phyloP scores from a whole-genome alignment of 2,888 invertebrate species.

The Myathropa florea region DNA sequence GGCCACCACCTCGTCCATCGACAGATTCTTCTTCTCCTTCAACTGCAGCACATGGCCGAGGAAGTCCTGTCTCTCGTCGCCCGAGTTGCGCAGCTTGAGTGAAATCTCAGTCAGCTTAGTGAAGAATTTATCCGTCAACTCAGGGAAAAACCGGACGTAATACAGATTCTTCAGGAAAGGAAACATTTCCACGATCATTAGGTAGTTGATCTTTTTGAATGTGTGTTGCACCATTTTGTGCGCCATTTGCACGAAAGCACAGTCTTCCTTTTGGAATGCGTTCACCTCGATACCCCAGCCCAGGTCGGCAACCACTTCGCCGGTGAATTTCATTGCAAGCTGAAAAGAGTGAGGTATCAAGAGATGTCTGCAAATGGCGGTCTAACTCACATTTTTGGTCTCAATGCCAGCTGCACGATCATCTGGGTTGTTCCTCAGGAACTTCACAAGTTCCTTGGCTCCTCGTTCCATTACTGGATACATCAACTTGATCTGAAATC shows the following conservation, averaged over 20 bases:
- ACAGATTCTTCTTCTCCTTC: slow-evolving; percentile 72
- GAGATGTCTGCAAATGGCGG: not conserved
- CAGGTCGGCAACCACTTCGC: slow-evolving; percentile 75
- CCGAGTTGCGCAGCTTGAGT: slow-evolving; percentile 38
- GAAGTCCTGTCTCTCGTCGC: slow-evolving; percentile 70
- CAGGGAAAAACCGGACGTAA: slow-evolving; percentile 47
- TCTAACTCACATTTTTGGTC: slow-evolving; percentile 74
- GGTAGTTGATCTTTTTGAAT: slow-evolving; percentile 56
- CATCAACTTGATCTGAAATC: slow-evolving; percentile 64
- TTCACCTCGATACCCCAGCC: slow-evolving; percentile 77
- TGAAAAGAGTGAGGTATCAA: slow-evolving; percentile 29
- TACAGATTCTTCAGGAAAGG: slow-evolving; percentile 67
- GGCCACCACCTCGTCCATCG: slow-evolving; percentile 73
- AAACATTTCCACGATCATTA: slow-evolving; percentile 63
- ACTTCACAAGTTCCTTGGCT: slow-evolving; percentile 30
- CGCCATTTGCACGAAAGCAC: slow-evolving; percentile 62
- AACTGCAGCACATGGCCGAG: slow-evolving; percentile 71
- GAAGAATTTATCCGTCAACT: slow-evolving; percentile 64
- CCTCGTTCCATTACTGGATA: slow-evolving; percentile 55
- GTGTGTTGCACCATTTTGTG: slow-evolving; percentile 66
- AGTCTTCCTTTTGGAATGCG: slow-evolving; percentile 68
- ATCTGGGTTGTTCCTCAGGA: slow-evolving; percentile 11
- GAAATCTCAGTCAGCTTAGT: slow-evolving; percentile 67
- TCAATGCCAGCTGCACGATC: slow-evolving; percentile 72
- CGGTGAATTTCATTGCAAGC: slow-evolving; percentile 75